phyloP scores from a whole-genome alignment of 2,113 vertebrate genomes.

The Nyctereutes procyonoides region DNA sequence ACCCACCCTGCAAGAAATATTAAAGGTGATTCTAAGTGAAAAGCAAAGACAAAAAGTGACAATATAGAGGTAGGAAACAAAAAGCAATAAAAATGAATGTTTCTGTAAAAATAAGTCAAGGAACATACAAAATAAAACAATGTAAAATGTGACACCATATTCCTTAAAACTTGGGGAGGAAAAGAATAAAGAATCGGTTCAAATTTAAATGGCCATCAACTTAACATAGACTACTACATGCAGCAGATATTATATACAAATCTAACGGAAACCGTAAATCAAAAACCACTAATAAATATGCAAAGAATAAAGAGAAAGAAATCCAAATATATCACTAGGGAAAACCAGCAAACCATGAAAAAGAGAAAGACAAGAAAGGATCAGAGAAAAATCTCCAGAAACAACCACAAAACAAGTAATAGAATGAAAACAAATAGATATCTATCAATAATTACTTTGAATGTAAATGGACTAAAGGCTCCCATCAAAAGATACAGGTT shows the following conservation, averaged over 20 bases:
- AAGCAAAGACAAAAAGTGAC: not conserved
- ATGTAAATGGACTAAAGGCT: not conserved
- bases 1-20: not conserved
- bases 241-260: not conserved
- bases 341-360: not conserved
- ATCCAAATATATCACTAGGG: not conserved
- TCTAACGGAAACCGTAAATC: not conserved
- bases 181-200: not conserved
- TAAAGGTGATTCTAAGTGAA: not conserved
- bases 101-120: not conserved
- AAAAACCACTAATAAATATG: not conserved
- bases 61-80: not conserved
- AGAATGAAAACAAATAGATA: not conserved
- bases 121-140: not conserved
- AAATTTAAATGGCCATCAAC: not conserved
- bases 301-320: not conserved
- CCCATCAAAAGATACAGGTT: not conserved
- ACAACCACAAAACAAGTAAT: not conserved
- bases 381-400: not conserved
- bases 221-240: not conserved
- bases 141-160: not conserved
- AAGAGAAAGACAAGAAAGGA: not conserved
- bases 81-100: not conserved
- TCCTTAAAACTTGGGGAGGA: not conserved
- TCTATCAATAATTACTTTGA: not conserved